Conservation (phyloP, 2,888 invertebrate genomes). For the Deilephila elpenor region DNA sequence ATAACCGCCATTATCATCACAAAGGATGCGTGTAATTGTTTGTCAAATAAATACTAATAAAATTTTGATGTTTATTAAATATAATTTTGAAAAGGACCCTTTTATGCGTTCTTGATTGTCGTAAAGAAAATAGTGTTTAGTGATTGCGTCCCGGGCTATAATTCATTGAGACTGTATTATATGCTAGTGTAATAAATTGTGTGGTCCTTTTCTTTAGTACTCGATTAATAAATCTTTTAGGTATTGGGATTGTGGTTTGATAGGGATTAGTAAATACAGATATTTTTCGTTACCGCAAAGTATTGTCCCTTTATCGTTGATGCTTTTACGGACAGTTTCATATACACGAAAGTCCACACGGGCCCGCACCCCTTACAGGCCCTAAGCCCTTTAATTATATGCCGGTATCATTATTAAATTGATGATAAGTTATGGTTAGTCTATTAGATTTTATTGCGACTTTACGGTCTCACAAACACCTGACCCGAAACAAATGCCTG, state of each 20-base stretch:
- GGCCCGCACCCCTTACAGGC: too few relatives aligned
- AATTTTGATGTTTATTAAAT: conserved; percentile 82
- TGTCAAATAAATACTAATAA: conserved; percentile 84
- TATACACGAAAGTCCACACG: too few relatives aligned
- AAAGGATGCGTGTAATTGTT: conserved; percentile 83
- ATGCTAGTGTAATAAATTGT: conserved; percentile 35
- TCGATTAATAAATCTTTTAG: conserved; percentile 1
- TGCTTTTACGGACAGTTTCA: too few relatives aligned
- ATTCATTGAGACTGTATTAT: conserved; percentile 38
- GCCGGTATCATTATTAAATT: too few relatives aligned
- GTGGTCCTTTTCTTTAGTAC: conserved; percentile 5
- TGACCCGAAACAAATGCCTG: too few relatives aligned
- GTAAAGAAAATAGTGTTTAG: conserved; percentile 55
- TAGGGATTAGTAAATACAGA: neutral
- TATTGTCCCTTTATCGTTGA: too few relatives aligned
- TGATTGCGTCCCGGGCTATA: conserved; percentile 42
- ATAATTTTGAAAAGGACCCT: conserved; percentile 70
- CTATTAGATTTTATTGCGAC: too few relatives aligned
- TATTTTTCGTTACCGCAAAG: too few relatives aligned
- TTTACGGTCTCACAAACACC: too few relatives aligned
- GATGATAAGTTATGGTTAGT: too few relatives aligned
- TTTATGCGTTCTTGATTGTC: conserved; percentile 65
- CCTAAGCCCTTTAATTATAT: too few relatives aligned
- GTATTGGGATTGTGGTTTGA: neutral
- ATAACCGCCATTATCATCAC: conserved; percentile 82